phyloP scores from a whole-genome alignment of 2,113 vertebrate genomes.

The Lota lota region DNA sequence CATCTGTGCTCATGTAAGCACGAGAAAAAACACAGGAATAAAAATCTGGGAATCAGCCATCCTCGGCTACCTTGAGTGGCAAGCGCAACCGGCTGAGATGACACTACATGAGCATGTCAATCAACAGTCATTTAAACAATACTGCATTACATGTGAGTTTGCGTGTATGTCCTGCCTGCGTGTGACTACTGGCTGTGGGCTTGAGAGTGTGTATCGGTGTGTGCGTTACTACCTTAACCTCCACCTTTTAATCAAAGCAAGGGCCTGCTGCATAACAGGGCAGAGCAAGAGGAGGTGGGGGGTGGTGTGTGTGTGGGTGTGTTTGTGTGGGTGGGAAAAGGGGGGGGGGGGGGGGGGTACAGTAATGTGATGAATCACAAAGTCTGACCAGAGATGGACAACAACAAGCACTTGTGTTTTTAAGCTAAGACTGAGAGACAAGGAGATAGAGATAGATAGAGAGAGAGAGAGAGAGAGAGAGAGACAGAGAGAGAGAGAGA shows the following conservation, averaged over 20 bases:
- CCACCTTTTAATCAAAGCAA: no score
- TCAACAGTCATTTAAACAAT: conserved; percentile 34
- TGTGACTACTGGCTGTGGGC: background rate
- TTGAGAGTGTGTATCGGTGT: conserved; percentile 13
- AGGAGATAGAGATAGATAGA: background rate
- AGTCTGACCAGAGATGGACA: no score
- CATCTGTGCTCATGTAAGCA: no score
- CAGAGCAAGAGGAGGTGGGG: no score
- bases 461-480: background rate
- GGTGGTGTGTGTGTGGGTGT: no score
- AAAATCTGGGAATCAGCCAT: conserved; percentile 28
- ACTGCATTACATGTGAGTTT: conserved; percentile 5
- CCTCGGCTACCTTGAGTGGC: conserved; percentile 42
- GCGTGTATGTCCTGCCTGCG: background rate
- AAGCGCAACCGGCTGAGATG: conserved; percentile 44
- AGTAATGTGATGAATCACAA: no score
- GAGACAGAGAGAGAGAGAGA: conserved; percentile 22
- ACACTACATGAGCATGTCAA: conserved; percentile 51
- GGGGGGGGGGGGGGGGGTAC: no score
- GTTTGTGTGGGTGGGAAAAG: no score
- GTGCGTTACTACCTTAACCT: background rate
- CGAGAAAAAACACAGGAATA: no score
- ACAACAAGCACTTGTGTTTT: background rate
- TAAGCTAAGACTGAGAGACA: no score
- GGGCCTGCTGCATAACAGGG: no score